Percentiles rank a stretch among this genome's conserved stretches.
These are phyloP conservation scores for Mormyrops boulengeri DNA, from an alignment of 2,797 vertebrate genomes.

Conservation along the genomic window DNA sequence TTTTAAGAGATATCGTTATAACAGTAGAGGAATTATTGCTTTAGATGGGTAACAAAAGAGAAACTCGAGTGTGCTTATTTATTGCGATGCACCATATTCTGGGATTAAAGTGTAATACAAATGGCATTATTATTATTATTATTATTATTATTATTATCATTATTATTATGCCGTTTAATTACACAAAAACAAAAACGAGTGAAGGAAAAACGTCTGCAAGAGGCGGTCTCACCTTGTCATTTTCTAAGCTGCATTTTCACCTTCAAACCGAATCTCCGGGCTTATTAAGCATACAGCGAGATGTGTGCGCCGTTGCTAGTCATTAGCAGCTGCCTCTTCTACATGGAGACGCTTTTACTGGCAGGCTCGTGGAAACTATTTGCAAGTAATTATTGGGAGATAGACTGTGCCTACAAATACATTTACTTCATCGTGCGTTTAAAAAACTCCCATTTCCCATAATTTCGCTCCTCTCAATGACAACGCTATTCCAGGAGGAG, in stretches of 20 bases:
- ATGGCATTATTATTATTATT: background rate
- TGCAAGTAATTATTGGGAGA: constrained; percentile 19
- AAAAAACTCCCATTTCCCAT: background rate
- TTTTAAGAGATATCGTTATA: background rate
- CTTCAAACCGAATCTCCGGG: constrained; percentile 59
- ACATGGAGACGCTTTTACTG: background rate
- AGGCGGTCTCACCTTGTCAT: constrained; percentile 69
- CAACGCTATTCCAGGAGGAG: background rate
- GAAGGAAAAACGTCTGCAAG: constrained; percentile 58
- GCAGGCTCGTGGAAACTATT: constrained; percentile 14
- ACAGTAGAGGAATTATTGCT: background rate
- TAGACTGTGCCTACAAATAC: constrained; percentile 10
- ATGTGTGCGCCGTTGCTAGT: constrained; percentile 53
- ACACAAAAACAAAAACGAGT: background rate
- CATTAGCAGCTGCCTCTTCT: constrained; percentile 23
- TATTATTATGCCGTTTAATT: background rate
- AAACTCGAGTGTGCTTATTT: background rate
- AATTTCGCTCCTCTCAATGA: background rate
- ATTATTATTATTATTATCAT: background rate
- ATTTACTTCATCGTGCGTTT: constrained; percentile 8
- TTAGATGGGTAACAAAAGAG: background rate
- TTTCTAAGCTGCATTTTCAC: constrained; percentile 56
- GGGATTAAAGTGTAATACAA: background rate
- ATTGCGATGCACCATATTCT: background rate
- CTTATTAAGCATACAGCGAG: constrained; percentile 64